Conservation (phyloP, 64 coral and sea anemone genomes). For the Exaiptasia diaphana region DNA sequence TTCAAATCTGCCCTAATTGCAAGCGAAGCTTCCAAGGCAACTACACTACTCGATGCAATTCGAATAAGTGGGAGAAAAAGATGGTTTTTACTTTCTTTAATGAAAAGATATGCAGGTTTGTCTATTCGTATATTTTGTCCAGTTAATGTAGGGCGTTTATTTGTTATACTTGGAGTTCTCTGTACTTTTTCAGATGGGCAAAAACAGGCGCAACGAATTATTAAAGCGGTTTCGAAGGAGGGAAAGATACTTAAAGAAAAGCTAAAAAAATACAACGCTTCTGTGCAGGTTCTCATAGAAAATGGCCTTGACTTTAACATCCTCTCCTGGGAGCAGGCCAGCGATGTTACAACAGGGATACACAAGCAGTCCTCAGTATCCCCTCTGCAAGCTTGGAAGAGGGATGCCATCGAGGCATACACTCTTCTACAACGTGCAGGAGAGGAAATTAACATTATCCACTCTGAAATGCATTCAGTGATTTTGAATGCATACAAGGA, state of each 20-base stretch:
- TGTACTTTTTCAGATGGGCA: background rate
- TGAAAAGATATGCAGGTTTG: constrained; percentile 4
- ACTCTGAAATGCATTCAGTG: background rate
- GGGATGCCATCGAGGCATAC: background rate
- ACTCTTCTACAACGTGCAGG: background rate
- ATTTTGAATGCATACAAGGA: background rate
- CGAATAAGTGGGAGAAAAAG: background rate
- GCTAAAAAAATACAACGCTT: background rate
- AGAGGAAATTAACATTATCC: background rate
- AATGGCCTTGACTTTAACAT: background rate
- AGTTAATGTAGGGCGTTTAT: background rate
- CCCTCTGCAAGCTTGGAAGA: background rate
- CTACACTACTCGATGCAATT: background rate
- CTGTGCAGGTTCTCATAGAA: background rate
- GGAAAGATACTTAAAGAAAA: background rate
- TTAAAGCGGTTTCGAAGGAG: background rate
- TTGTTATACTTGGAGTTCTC: background rate
- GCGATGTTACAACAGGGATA: background rate
- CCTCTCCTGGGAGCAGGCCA: background rate
- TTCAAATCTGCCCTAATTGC: background rate
- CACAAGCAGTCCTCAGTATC: background rate
- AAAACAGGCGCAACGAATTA: background rate
- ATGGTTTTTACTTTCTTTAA: background rate
- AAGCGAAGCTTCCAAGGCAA: background rate
- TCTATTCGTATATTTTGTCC: background rate